phyloP scores from a whole-genome alignment of 2,113 vertebrate genomes.

The Murina feae region DNA sequence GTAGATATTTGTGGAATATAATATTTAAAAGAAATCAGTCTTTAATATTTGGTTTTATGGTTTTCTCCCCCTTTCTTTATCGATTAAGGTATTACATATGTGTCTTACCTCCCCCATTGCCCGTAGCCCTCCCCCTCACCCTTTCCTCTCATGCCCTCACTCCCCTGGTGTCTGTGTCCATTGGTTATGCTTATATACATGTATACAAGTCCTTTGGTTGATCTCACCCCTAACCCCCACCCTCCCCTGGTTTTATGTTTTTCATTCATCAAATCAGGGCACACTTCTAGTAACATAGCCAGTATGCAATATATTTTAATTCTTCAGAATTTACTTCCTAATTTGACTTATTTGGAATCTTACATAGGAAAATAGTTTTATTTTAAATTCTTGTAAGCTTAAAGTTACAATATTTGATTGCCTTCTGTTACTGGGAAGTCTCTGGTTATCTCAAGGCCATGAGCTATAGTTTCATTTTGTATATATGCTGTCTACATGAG shows the following conservation, averaged over 20 bases:
- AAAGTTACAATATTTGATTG: not conserved
- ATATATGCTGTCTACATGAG: not conserved
- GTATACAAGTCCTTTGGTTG: too few relatives aligned
- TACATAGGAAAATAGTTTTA: conserved; percentile 6
- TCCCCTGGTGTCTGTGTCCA: too few relatives aligned
- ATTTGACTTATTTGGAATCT: conserved; percentile 28
- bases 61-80: too few relatives aligned
- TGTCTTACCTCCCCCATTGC: too few relatives aligned
- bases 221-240: too few relatives aligned
- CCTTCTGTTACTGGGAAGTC: not conserved
- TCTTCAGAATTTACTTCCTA: not conserved
- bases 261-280: not conserved
- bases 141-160: too few relatives aligned
- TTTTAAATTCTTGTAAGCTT: not conserved
- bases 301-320: conserved; percentile 1
- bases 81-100: too few relatives aligned
- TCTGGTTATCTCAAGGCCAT: not conserved
- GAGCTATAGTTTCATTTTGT: not conserved
- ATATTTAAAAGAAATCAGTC: conserved; percentile 1
- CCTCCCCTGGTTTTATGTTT: not conserved
- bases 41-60: not conserved
- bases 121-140: too few relatives aligned
- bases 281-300: not conserved
- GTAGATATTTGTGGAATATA: not conserved
- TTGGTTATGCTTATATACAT: too few relatives aligned